Conservation (phyloP, 2,888 invertebrate genomes). For the Drosophila putrida region DNA sequence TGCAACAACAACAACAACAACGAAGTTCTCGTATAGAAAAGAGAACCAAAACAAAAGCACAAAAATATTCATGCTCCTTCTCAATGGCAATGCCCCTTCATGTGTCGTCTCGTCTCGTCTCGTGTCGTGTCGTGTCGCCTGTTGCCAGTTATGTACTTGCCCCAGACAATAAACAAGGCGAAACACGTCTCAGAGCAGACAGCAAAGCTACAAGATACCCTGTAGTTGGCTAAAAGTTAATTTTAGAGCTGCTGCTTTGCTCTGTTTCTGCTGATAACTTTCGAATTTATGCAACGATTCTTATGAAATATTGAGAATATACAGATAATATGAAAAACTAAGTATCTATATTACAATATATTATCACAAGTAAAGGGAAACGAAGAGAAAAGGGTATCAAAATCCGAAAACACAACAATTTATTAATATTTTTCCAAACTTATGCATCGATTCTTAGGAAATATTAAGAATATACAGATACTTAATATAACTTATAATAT, state of each 20-base stretch:
- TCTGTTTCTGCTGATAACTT: too few species aligned
- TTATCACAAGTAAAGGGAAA: too few species aligned
- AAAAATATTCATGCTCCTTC: conserved; percentile 59
- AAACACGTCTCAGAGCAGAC: neutral
- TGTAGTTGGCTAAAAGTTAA: neutral
- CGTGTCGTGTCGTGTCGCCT: conserved; percentile 11
- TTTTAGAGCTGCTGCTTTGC: neutral
- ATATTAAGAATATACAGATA: too few species aligned
- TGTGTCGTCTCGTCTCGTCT: neutral
- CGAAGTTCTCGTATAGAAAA: conserved; percentile 59
- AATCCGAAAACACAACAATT: too few species aligned
- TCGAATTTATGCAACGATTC: too few species aligned
- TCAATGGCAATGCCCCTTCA: conserved; percentile 36
- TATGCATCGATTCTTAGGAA: too few species aligned
- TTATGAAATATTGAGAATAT: too few species aligned
- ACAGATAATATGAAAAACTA: too few species aligned
- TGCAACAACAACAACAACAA: conserved; percentile 12
- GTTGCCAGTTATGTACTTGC: conserved; percentile 17
- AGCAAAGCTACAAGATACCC: neutral
- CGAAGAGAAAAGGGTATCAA: too few species aligned
- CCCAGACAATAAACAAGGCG: conserved; percentile 31
- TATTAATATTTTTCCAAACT: too few species aligned
- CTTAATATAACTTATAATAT: too few species aligned
- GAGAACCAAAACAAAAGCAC: conserved; percentile 77
- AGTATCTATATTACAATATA: too few species aligned